Percentiles rank a stretch among this genome's conserved stretches.
phyloP scores from a whole-genome alignment of 2,113 vertebrate genomes.

The Penelope pileata region DNA sequence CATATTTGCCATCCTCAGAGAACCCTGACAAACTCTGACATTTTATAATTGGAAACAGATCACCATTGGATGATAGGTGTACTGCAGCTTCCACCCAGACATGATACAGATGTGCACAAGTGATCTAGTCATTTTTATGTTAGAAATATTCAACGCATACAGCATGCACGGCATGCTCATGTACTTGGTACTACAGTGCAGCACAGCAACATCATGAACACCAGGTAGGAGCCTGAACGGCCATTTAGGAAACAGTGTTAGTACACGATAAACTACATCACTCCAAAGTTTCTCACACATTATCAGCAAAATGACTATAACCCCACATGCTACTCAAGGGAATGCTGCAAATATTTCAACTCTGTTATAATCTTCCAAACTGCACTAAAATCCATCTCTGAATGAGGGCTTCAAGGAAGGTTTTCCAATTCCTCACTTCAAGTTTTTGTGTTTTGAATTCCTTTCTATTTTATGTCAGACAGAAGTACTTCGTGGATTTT shows the following conservation, averaged over 20 bases:
- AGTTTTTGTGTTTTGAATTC: not conserved
- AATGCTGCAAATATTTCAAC: not conserved
- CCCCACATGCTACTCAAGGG: not conserved
- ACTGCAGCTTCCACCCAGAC: not conserved
- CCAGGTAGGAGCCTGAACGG: not conserved
- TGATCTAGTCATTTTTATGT: not conserved
- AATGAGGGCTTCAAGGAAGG: not conserved
- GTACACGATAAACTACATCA: not conserved
- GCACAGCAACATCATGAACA: not conserved
- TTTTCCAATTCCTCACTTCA: not conserved
- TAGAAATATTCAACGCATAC: not conserved
- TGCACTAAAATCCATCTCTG: not conserved
- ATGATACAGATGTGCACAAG: not conserved
- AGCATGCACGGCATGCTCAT: not conserved
- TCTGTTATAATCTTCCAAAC: not conserved
- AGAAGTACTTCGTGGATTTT: not conserved
- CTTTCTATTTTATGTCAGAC: not conserved
- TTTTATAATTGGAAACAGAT: accelerated
- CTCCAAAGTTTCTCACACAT: too few relatives aligned
- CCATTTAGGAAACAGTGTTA: not conserved
- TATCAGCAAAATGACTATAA: not conserved
- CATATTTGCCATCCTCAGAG: not conserved
- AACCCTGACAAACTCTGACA: not conserved
- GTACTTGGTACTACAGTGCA: not conserved
- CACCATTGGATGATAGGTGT: not conserved